Evolutionary conservation across 1,140 invertebrate species (phyloP).

Genomic region (Caenorhabditis briggsae): DNA sequence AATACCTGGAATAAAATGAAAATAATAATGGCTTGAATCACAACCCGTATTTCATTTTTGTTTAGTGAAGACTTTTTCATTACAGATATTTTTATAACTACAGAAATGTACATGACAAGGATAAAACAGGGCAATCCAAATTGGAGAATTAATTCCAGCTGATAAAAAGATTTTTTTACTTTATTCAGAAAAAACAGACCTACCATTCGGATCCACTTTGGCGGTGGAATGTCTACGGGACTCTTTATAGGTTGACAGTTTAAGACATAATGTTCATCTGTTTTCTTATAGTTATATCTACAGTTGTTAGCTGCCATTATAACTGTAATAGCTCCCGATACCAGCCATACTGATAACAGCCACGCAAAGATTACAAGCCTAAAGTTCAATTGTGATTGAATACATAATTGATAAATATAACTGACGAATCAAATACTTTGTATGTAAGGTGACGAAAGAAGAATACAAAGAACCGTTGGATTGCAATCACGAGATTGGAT

Average conservation of each 20-base stretch:
- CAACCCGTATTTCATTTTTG: neutral
- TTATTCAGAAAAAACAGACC: neutral
- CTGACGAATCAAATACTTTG: conserved; percentile 7
- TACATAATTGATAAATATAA: neutral
- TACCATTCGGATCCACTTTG: neutral
- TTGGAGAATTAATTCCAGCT: conserved; percentile 1
- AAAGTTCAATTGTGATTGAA: neutral
- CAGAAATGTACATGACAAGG: neutral
- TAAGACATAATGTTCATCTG: neutral
- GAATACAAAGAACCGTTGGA: neutral
- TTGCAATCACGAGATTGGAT: conserved; percentile 7
- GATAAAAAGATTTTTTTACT: neutral
- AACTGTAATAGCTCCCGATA: neutral
- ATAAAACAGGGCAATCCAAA: neutral
- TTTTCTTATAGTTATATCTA: neutral
- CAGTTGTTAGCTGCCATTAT: neutral
- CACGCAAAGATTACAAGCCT: neutral
- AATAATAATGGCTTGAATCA: conserved; percentile 23
- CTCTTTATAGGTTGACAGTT: neutral
- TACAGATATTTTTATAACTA: neutral
- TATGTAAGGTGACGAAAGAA: neutral
- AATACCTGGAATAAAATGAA: conserved; percentile 10
- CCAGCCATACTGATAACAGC: neutral
- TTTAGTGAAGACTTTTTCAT: neutral
- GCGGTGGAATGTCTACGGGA: neutral